Base-by-base conservation (phyloP, 2,888 invertebrate species). In the Rhingia campestris region DNA sequence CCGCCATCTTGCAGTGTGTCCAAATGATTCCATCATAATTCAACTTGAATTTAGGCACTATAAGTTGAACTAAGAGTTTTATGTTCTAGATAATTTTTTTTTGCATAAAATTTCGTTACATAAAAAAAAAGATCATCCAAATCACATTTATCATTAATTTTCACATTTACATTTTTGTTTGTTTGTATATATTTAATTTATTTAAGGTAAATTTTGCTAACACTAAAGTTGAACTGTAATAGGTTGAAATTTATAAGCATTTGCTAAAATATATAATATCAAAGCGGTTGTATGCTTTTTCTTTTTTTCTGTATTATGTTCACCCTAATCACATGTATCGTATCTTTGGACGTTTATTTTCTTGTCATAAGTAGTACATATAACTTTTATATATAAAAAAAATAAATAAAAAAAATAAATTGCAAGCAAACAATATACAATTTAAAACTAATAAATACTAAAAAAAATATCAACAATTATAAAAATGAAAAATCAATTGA, bases 1-100 rank as follows among this genome's bases (percentile, higher is more conserved):
- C 51, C 35, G 63, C 61, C 61, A 81, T 30, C 64, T 49, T n/a
- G 47, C 10, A 53, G n/a, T 64, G 5, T 63, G 39, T 64, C 33
- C 69, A 70, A 69, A 69, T 79, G 39, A 69, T 54, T 79, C 59
- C 4, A 10, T 54, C 51, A 54, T 54, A 54, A 56, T 59, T 67
- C 59, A 75, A 69, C 80, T 84, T 74, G 69, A 84, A 80, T 84
- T 70, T 66, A 84, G 84, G 84, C 84, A 84, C 84, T 80, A 74
- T 70, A 80, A 77, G 79, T 82, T 64, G 47, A 79, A 79, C 69
- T 75, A 66, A 79, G 37, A 72, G 53, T 63, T 75, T 66, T 12
- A 49, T 64, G 12, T 45, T 66, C 58, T 54, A 45, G 43, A 77
- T 58, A 64, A 56, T 35, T 63, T 41, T 64, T 41, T 6, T 22